phyloP scores from a whole-genome alignment of 2,113 vertebrate species.

The Tragelaphus buxtoni region DNA sequence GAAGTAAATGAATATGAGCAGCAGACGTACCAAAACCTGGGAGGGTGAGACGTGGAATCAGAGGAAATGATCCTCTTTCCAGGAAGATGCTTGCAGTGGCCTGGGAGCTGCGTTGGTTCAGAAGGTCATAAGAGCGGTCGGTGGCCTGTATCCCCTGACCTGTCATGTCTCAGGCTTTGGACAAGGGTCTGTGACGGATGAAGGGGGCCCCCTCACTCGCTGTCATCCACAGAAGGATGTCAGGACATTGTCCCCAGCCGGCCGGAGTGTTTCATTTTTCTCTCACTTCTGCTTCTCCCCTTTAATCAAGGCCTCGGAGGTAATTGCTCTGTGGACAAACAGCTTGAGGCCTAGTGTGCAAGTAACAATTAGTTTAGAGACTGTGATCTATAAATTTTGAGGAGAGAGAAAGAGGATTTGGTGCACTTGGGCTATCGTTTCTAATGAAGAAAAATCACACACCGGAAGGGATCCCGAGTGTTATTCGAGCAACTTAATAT shows the following conservation, averaged over 20 bases:
- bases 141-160: constrained; percentile 32
- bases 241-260: constrained; percentile 84
- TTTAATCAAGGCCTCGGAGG: constrained; percentile 90
- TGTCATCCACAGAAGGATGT: constrained; percentile 71
- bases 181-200: constrained; percentile 66
- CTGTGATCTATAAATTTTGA: constrained; percentile 87
- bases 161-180: constrained; percentile 68
- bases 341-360: constrained; percentile 84
- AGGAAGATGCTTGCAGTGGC: constrained; percentile 12
- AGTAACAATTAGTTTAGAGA: constrained; percentile 87
- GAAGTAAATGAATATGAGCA: neutral
- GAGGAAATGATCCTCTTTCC: constrained; percentile 12
- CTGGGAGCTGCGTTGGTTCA: constrained; percentile 41
- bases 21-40: neutral
- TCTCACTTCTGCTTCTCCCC: constrained; percentile 84
- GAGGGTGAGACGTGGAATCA: neutral
- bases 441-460: constrained; percentile 86
- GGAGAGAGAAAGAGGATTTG: constrained; percentile 83
- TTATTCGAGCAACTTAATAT: constrained; percentile 88
- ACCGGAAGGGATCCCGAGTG: constrained; percentile 85
- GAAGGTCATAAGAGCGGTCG: constrained; percentile 46
- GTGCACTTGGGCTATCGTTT: constrained; percentile 79
- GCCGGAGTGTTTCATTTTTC: constrained; percentile 86
- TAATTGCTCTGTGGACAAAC: constrained; percentile 87
- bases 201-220: constrained; percentile 67